Conservation (phyloP, 2,888 invertebrate genomes). For the Orgyia antiqua region DNA sequence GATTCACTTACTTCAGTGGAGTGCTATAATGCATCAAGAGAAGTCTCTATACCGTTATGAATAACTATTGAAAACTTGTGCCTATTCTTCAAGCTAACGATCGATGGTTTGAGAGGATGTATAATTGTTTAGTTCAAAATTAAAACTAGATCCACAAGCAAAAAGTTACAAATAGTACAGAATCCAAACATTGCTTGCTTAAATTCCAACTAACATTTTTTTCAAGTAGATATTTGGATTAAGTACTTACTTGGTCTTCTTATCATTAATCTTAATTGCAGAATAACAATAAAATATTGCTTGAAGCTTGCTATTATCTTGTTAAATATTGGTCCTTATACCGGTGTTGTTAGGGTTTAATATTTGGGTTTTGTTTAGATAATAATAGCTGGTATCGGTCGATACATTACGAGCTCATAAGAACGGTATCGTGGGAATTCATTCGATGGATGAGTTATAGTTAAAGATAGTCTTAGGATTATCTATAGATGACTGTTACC, state of each 20-base stretch:
- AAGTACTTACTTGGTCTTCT: conserved; percentile 72
- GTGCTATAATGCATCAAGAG: no score
- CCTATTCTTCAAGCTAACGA: no score
- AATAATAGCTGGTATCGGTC: conserved; percentile 64
- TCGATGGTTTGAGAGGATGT: neutral
- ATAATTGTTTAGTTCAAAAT: neutral
- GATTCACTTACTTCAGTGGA: no score
- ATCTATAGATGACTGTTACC: conserved; percentile 15
- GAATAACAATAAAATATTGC: conserved; percentile 76
- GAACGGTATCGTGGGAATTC: conserved; percentile 75
- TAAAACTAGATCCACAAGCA: neutral
- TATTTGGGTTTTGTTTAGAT: conserved; percentile 33
- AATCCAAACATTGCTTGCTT: conserved; percentile 16
- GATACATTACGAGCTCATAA: conserved; percentile 65
- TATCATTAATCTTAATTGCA: conserved; percentile 78
- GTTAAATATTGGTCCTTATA: conserved; percentile 44
- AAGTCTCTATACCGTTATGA: no score
- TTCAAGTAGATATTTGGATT: conserved; percentile 73
- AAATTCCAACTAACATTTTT: conserved; percentile 30
- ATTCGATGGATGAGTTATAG: conserved; percentile 61
- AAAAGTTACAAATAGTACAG: conserved; percentile 16
- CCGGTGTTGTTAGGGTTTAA: conserved; percentile 40
- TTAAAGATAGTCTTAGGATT: conserved; percentile 41
- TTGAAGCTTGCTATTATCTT: conserved; percentile 37
- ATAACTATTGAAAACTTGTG: no score